Percentiles rank a stretch among this genome's conserved stretches.
phyloP scores from a whole-genome alignment of 53 echinoderm and acorn worm genomes.

The Zoroaster sp. region DNA sequence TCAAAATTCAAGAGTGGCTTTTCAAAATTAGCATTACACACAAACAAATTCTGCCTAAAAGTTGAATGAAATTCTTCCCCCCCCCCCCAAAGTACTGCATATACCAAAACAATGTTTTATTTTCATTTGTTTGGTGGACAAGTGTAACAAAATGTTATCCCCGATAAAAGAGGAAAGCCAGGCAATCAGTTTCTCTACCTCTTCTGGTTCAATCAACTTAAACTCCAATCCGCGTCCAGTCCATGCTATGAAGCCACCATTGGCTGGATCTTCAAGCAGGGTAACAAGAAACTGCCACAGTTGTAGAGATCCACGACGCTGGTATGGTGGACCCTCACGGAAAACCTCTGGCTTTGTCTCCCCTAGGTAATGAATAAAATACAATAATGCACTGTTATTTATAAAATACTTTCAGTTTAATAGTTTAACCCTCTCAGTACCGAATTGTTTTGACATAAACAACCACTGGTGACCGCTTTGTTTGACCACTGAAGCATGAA shows the following conservation, averaged over 20 bases:
- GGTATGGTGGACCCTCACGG: constrained; percentile 92
- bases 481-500: too few species aligned
- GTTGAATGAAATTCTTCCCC: background rate
- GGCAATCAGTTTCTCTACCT: constrained; percentile 59
- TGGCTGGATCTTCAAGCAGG: constrained; percentile 87
- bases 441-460: too few species aligned
- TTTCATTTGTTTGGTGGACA: too few species aligned
- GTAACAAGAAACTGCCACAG: constrained; percentile 99
- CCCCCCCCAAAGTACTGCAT: background rate
- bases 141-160: background rate
- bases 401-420: too few species aligned
- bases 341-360: constrained; percentile 87
- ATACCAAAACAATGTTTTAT: background rate
- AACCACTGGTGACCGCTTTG: too few species aligned
- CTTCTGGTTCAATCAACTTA: constrained; percentile 97
- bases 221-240: constrained; percentile 98
- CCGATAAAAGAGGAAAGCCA: background rate
- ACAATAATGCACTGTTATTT: too few species aligned
- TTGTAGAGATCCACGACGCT: constrained; percentile 95
- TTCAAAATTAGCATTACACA: too few species aligned
- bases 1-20: too few species aligned
- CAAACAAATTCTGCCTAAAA: background rate
- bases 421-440: too few species aligned
- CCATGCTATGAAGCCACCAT: constrained; percentile 90
- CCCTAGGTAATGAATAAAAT: too few species aligned